Conservation (phyloP, 1,140 invertebrate species). For the Lasaia peninsularis region DNA sequence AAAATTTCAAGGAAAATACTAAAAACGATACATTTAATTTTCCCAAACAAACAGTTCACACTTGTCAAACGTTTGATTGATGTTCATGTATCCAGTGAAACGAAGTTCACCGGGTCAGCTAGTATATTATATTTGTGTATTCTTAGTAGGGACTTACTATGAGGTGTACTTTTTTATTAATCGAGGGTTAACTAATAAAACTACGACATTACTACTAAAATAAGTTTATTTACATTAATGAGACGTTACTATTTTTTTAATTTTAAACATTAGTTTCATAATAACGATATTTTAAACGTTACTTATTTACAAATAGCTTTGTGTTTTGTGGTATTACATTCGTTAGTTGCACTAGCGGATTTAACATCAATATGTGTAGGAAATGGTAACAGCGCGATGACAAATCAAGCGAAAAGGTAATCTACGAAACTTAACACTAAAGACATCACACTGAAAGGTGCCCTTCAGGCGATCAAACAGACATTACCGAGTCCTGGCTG, state of each 20-base stretch:
- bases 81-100: too few relatives aligned
- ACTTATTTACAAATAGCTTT: constrained; percentile 70
- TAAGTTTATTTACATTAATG: constrained; percentile 72
- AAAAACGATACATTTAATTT: too few relatives aligned
- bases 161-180: too few relatives aligned
- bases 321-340: constrained; percentile 17
- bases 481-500: too few relatives aligned
- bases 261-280: constrained; percentile 39
- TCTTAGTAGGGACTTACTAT: too few relatives aligned
- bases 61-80: too few relatives aligned
- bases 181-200: constrained; percentile 26
- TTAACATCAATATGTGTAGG: constrained; percentile 34
- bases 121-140: too few relatives aligned
- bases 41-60: too few relatives aligned
- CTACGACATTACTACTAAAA: constrained; percentile 51
- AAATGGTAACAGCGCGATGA: constrained; percentile 30
- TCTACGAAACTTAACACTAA: constrained; percentile 42
- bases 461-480: neutral
- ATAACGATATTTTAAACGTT: constrained; percentile 67
- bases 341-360: constrained; percentile 40
- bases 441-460: constrained; percentile 34
- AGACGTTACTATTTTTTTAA: constrained; percentile 70
- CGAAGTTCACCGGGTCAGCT: too few relatives aligned
- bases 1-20: too few relatives aligned
- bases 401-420: constrained; percentile 32